phyloP scores from a whole-genome alignment of 2,797 vertebrate species.

The Myoxocephalus aenaeus region DNA sequence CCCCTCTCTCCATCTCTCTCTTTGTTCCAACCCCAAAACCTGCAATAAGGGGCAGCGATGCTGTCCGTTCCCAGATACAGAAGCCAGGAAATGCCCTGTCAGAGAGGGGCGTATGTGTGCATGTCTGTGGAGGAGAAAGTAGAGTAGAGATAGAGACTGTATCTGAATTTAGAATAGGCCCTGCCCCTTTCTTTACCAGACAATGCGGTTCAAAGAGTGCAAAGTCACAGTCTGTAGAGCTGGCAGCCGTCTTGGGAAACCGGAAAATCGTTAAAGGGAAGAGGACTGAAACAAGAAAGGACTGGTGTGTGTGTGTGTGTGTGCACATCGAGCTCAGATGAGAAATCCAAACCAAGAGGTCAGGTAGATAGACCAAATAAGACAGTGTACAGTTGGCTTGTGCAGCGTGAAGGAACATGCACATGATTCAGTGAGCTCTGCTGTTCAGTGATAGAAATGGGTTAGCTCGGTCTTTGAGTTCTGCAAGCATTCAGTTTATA shows the following conservation, averaged over 20 bases:
- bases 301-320: background rate
- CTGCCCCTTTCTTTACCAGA: constrained; percentile 55
- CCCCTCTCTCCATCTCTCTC: background rate
- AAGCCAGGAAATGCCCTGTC: constrained; percentile 57
- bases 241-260: constrained; percentile 49
- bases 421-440: constrained; percentile 44
- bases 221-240: constrained; percentile 47
- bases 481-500: constrained; percentile 38
- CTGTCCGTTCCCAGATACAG: constrained; percentile 44
- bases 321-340: background rate
- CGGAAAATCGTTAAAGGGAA: constrained; percentile 26
- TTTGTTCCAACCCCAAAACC: constrained; percentile 56
- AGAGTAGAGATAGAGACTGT: constrained; percentile 22
- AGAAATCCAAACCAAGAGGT: constrained; percentile 38
- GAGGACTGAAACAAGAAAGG: constrained; percentile 30
- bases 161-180: constrained; percentile 60
- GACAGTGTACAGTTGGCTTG: constrained; percentile 4
- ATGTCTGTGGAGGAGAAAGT: constrained; percentile 26
- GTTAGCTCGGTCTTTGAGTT: constrained; percentile 52
- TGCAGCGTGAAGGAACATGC: constrained; percentile 6
- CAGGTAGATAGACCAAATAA: constrained; percentile 4
- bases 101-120: constrained; percentile 30
- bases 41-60: constrained; percentile 46
- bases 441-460: constrained; percentile 58
- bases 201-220: constrained; percentile 50